Evolutionary conservation across 1,140 invertebrate genomes (phyloP).

Genomic region (Brachionus rotundiformis): DNA sequence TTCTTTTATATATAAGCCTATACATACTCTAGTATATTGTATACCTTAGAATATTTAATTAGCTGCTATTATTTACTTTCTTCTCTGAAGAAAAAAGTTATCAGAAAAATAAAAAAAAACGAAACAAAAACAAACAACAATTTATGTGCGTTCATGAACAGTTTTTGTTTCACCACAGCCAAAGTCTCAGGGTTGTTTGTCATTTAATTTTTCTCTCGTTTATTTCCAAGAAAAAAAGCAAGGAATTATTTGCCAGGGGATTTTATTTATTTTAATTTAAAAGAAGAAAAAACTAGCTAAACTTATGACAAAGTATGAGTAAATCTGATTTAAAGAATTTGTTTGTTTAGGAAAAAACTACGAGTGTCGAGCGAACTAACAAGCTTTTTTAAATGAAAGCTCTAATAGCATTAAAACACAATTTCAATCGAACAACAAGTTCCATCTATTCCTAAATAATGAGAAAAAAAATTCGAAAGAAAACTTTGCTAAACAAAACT

Average conservation of each 20-base stretch:
- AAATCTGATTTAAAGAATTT: not conserved
- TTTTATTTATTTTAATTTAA: not conserved
- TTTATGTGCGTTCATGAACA: not conserved
- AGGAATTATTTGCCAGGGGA: not conserved
- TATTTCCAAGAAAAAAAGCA: not conserved
- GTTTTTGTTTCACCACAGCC: no score
- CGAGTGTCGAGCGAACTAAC: not conserved
- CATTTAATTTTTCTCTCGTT: not conserved
- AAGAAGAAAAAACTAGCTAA: not conserved
- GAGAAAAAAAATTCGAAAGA: conserved; percentile 11
- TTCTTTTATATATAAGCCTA: not conserved
- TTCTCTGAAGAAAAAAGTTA: not conserved
- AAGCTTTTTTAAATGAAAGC: conserved; percentile 2
- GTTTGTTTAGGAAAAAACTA: not conserved
- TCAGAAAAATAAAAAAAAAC: not conserved
- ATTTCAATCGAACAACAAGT: conserved; percentile 2
- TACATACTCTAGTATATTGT: not conserved
- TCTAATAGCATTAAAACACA: not conserved
- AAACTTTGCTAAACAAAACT: not conserved
- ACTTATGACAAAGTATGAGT: not conserved
- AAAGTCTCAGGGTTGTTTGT: not conserved
- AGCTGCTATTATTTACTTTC: not conserved
- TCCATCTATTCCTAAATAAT: not conserved
- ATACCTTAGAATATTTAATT: not conserved
- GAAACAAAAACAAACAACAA: not conserved